Percentiles rank a stretch among this genome's conserved stretches.
These are phyloP conservation scores for Prionailurus viverrinus DNA, from an alignment of 2,113 vertebrate species.

Conservation along the genomic window DNA sequence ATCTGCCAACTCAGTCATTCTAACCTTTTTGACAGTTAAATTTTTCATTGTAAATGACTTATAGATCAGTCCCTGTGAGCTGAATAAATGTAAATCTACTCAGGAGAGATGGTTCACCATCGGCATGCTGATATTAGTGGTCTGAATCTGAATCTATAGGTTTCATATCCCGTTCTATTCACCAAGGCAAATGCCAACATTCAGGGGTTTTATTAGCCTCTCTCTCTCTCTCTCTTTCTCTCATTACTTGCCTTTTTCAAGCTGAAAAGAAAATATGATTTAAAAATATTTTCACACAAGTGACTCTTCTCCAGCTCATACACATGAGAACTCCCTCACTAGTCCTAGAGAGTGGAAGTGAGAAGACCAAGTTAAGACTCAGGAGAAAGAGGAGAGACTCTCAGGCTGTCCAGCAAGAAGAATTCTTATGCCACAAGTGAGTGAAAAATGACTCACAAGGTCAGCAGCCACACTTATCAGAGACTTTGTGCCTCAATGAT, in stretches of 20 bases:
- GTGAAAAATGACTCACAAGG: conserved; percentile 65
- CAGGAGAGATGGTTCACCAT: background rate
- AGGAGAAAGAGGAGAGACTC: background rate
- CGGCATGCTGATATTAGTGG: background rate
- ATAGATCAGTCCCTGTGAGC: background rate
- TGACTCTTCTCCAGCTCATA: background rate
- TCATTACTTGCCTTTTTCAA: background rate
- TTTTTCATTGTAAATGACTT: conserved; percentile 17
- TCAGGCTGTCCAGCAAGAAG: background rate
- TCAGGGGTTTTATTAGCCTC: background rate
- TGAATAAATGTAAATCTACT: background rate
- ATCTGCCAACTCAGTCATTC: background rate
- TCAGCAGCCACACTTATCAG: conserved; percentile 44
- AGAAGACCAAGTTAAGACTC: background rate
- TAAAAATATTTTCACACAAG: background rate
- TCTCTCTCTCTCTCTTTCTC: background rate
- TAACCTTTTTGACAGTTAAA: background rate
- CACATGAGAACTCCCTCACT: background rate
- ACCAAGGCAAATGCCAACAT: background rate
- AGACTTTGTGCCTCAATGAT: conserved; percentile 44
- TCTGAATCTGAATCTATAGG: background rate
- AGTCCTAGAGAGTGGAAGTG: background rate
- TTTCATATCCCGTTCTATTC: background rate
- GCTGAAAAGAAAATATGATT: background rate
- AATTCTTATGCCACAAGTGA: background rate